Evolutionary conservation across 2,797 vertebrate genomes (phyloP), one percentile per base, ranked within the genome.

Genomic region (Buceros bicornis): DNA sequence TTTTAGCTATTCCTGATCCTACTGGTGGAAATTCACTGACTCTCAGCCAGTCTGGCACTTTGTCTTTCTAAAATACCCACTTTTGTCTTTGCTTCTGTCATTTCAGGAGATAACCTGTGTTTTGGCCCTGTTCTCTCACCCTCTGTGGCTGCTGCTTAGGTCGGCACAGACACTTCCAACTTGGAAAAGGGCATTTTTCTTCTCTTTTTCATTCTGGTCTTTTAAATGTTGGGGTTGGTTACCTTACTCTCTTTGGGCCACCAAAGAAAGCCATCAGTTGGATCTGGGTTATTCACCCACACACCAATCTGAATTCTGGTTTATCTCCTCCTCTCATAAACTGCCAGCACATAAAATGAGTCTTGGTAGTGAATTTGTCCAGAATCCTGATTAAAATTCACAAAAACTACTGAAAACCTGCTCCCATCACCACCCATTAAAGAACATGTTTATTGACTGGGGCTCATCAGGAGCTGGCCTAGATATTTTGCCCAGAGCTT

Each of bases 181-280:
- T 48, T 31, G 33, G 31, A 22, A 79, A 66, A 54, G 1, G 1
- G 0, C 1, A 3, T 8, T n/a, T 43, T 17, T 54, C 71, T 22
- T 4, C 4, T 29, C 15, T 47, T 80, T 80, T 73, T 47, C 48
- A 31, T 51, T 60, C 20, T 40, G 11, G 7, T 20, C 3, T 76
- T 92, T 31, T 25, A 47, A 80, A 62, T 18, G 51, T 10, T 37
- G 3, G 2, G 2, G 5, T 21, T 60, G 13, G 5, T 40, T 54
- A n/a, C 11, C 11, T 43, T 56, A 24, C 10, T 56, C 2, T 35
- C 25, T 70, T 51, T 40, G 53, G 15, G 16, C 8, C 33, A 42
- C 35, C 53, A 77, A 2, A 21, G 45, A 70, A 82, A 86, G 10
- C 17, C 14, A 16, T 26, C 43, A 71, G 7, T 6, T 78, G 57